Evolutionary conservation across 2,888 invertebrate genomes (phyloP), one percentile per base, ranked within the genome.

Genomic region (Drymonia ruficornis): DNA sequence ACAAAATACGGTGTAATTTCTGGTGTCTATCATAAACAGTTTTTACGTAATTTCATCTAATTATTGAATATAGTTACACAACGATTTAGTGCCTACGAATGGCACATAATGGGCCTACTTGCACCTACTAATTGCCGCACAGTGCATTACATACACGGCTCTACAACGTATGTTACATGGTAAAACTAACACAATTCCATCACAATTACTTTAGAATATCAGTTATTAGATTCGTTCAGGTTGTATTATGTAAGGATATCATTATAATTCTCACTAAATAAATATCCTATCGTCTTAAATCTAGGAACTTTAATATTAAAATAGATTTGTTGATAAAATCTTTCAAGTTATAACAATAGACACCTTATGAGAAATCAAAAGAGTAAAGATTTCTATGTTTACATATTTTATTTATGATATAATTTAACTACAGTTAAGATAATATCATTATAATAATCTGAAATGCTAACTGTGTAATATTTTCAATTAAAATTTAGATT

Each of bases 141-240:
- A 46, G 34, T 36, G 28, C n/a, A 45, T 51, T 52, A 71, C 63
- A 62, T 72, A 57, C 56, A 64, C 70, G 69, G 69, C 61, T 78
- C 80, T 74, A 81, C 55, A 65, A 63, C 52, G 67, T 75, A 78
- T 72, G 72, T 78, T 82, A 82, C 74, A 79, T 63, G 75, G 78
- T 87, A 82, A 78, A 78, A 81, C 87, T 91, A 91, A 90, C 86
- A 86, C 88, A 90, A 87, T 89, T 89, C 87, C 90, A 92, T 92
- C 92, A 92, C 92, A 92, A 87, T 92, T 79, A 82, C 76, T 92
- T 92, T 92, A 92, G 92, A 92, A 92, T 92, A 92, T 92, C 88
- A 87, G 92, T 91, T 91, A 79, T 83, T 83, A 86, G 82, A 84
- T 89, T 91, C 89, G 86, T 84, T 88, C 82, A 81, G 78, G 65